Evolutionary conservation across 2,113 vertebrate species (phyloP), one percentile per base, ranked within the genome.

Genomic region (Rhinogobius similis): DNA sequence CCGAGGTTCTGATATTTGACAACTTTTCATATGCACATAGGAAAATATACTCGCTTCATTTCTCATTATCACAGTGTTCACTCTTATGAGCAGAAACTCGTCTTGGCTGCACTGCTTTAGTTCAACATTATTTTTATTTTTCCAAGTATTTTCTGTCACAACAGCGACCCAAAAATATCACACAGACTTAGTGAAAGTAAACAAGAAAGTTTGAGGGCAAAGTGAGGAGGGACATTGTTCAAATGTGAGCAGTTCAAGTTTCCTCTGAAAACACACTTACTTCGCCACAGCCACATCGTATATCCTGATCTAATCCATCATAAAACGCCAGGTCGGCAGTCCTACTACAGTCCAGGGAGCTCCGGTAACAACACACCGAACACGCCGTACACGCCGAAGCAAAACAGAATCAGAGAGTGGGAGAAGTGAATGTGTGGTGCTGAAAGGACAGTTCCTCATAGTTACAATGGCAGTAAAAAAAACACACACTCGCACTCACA

Each of bases 281-380:
- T 50, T 14, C 62, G 21, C 27, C 18, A 13, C 52, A 62, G 23
- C 56, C n/a, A 68, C 39, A 70, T 18, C 4, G 44, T 27, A 53
- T n/a, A 65, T 1, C 3, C 64, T 61, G 32, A 52, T 68, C 58
- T 82, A 78, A 84, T 84, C 72, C 70, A 78, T 86, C 76, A 83
- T 78, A 80, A 68, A 66, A 65, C 71, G 72, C 75, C 29, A 65
- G 73, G 68, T 61, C 52, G 77, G 67, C 73, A 77, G 66, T 81
- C 62, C 14, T 75, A 70, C 65, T 70, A 67, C 68, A 55, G 62
- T 65, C 62, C 46, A 24, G 67, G 53, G 65, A 82, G 71, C 56
- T 66, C 62, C 8, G 62, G 48, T 21, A 61, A 71, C 67, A 73
- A 63, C 70, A 77, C 65, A 41, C 13, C 36, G n/a, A n/a, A n/a